Base-by-base conservation (phyloP, 2,888 invertebrate genomes). In the Hypena proboscidalis region DNA sequence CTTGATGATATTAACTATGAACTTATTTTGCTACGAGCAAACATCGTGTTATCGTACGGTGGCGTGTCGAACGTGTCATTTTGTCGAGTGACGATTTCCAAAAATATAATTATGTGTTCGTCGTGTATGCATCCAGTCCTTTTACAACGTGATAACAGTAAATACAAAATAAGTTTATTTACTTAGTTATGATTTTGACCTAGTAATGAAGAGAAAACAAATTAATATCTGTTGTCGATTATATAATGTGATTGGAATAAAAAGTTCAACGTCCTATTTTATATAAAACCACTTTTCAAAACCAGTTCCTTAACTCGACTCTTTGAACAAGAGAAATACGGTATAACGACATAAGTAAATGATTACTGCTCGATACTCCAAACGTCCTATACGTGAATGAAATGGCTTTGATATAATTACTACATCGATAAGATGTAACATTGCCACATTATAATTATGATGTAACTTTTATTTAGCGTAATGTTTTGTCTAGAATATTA, bases 211-310 rank as follows among this genome's bases (percentile, higher is more conserved):
- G 79, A 75, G 81, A 83, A 79, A 81, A 79, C 71, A 79, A 80
- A 80, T 79, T 78, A 75, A 72, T 77, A 74, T 71, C 72, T 70
- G 68, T 58, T 65, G 68, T 57, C 51, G 59, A 78, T 86, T 86
- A 71, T 73, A 70, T 80, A 85, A 87, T 66, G 45, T 36, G 67
- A 73, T 76, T 76, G 76, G 67, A 73, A 73, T 74, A 80, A 81
- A 80, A 83, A 85, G 87, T 85, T 87, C 86, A 87, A 83, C 77
- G 85, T 74, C 80, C 86, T 81, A 83, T 85, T 80, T 85, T 72
- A 78, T 75, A 78, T 70, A 80, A 81, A 85, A 83, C 84, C 79
- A 80, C 83, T 83, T 84, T 83, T 85, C 68, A 80, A 81, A 85
- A 86, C 85, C 80, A 70, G 85, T 85, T 84, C 65, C 51, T 73